phyloP scores from a whole-genome alignment of 1,140 invertebrate genomes.

The Drosophila pallidifrons region DNA sequence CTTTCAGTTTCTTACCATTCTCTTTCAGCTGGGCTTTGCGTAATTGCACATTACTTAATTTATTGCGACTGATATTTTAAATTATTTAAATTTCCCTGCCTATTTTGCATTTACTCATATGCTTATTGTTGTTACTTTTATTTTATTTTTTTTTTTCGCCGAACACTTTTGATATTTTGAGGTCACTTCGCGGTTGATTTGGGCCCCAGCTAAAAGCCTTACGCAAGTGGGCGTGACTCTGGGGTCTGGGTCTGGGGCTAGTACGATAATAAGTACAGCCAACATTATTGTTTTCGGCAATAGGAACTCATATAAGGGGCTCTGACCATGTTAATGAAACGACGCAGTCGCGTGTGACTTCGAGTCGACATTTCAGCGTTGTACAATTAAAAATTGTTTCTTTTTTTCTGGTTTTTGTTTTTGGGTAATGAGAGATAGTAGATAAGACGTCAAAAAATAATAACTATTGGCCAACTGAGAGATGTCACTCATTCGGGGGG shows the following conservation, averaged over 20 bases:
- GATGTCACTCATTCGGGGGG: neutral
- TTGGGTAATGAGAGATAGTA: slow-evolving; percentile 25
- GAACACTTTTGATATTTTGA: slow-evolving; percentile 40
- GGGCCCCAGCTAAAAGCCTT: slow-evolving; percentile 36
- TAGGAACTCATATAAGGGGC: slow-evolving; percentile 41
- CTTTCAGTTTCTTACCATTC: neutral
- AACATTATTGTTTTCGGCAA: slow-evolving; percentile 22
- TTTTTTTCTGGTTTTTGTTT: slow-evolving; percentile 30
- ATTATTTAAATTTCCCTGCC: slow-evolving; percentile 1
- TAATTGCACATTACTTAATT: neutral
- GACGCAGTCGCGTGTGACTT: slow-evolving; percentile 71
- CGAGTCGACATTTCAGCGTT: slow-evolving; percentile 54
- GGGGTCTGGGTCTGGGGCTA: slow-evolving; percentile 20
- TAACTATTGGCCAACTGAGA: slow-evolving; percentile 29
- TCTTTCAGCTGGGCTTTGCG: neutral
- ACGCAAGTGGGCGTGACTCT: slow-evolving; percentile 52
- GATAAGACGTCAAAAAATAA: slow-evolving; percentile 36
- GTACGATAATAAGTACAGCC: slow-evolving; percentile 25
- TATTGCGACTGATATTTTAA: neutral
- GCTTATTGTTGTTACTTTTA: neutral
- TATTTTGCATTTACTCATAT: slow-evolving; percentile 1
- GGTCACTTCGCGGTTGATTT: slow-evolving; percentile 64
- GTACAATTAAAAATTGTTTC: slow-evolving; percentile 65
- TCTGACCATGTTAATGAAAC: slow-evolving; percentile 62
- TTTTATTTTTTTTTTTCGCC: neutral